These are phyloP conservation scores for Ceratitis capitata DNA, from an alignment of 1,140 invertebrate species.

Conservation along the genomic window DNA sequence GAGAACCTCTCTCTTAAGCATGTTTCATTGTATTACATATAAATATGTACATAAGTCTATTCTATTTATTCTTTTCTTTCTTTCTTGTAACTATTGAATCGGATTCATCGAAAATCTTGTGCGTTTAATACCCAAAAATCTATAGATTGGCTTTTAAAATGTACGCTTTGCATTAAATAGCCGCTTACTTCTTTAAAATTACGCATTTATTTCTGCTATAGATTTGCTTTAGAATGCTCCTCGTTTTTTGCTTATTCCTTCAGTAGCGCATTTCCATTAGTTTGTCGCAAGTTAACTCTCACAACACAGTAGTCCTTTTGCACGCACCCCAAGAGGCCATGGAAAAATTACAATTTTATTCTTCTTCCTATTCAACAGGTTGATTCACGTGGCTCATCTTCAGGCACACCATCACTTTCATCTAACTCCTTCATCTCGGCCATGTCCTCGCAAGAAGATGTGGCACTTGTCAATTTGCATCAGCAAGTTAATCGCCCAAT, in stretches of 20 bases:
- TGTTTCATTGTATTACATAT: too few species aligned
- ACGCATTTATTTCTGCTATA: not conserved
- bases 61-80: too few species aligned
- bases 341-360: slow-evolving; percentile 15
- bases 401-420: slow-evolving; percentile 72
- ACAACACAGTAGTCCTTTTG: slow-evolving; percentile 13
- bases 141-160: too few species aligned
- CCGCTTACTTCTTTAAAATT: not conserved
- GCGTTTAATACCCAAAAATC: too few species aligned
- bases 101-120: too few species aligned
- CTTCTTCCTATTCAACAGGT: slow-evolving; percentile 48
- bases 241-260: not conserved
- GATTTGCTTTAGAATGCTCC: not conserved
- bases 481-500: slow-evolving; percentile 96
- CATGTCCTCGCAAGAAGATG: slow-evolving; percentile 92
- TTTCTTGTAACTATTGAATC: too few species aligned
- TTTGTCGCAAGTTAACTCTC: not conserved
- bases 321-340: not conserved
- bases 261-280: slow-evolving; percentile 15
- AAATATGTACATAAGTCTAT: too few species aligned
- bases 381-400: slow-evolving; percentile 61
- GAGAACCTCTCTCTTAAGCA: too few species aligned
- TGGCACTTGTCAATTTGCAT: slow-evolving; percentile 91
- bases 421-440: slow-evolving; percentile 92
- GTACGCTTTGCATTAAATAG: not conserved